Base-by-base conservation (phyloP, 2,797 vertebrate species). In the Microctenopoma lineatum region DNA sequence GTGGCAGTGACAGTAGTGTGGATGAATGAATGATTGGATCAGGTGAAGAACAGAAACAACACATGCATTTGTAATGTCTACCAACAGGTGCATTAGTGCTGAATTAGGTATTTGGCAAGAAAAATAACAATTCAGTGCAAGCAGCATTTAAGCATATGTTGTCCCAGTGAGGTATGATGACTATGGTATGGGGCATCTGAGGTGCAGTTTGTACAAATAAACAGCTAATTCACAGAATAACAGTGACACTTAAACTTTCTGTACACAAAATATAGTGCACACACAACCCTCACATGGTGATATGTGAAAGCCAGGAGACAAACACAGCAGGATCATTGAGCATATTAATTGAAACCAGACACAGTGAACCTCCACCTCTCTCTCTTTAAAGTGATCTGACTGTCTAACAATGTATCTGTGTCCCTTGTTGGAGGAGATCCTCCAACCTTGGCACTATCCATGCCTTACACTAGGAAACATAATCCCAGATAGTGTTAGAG, bases 271-370 rank as follows among this genome's bases (percentile, higher is more conserved):
- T 4, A 4, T 29, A 29, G 27, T 29, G 27, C 27, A 4, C 27
- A 46, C 25, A 27, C 67, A 56, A 25, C 29, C 66, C 61, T 51
- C 70, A 76, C 73, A 85, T 80, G 66, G 64, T 75, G 59, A 81
- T 66, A 34, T 83, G 39, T 80, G 64, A 68, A 85, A 83, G 87
- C 87, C 83, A 87, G 80, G 74, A 85, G 67, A 84, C 73, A 77
- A 90, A 90, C 81, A 85, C 80, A 88, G 72, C 76, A 75, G 83
- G 80, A 80, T 76, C 85, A 80, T 80, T 79, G 79, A 89, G 83
- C 69, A 80, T 76, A 65, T 84, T 87, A 90, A 91, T 82, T 73
- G 57, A 84, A 93, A 85, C 62, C 90, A 91, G 86, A 87, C 81
- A 48, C 11, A n/a, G 54, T 54, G 39, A 64, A 58, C 46, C 66